A percentile compares a stretch with the other conserved stretches of the same genome.
Conservation (phyloP, 2,888 invertebrate species). For the Emmelina monodactyla region DNA sequence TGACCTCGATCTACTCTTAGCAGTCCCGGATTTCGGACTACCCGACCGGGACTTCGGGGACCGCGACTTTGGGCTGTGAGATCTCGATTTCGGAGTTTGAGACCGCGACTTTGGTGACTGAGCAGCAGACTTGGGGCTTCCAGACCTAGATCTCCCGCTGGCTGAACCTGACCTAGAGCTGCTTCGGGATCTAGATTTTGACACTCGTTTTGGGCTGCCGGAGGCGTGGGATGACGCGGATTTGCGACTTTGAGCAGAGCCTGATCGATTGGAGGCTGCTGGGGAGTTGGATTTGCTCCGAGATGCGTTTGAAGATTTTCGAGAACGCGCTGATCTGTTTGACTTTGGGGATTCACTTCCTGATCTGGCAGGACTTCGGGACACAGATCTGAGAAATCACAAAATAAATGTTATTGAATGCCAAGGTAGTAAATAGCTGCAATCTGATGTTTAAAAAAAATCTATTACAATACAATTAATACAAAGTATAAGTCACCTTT, state of each 20-base stretch:
- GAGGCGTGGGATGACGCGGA: slow-evolving; percentile 55
- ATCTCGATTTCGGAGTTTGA: slow-evolving; percentile 27
- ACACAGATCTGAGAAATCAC: slow-evolving; percentile 44
- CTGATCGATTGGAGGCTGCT: slow-evolving; percentile 42
- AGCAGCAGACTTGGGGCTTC: slow-evolving; percentile 28
- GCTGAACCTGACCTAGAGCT: slow-evolving; percentile 20
- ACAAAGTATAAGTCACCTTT: too few species aligned
- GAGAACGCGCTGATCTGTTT: slow-evolving; percentile 33
- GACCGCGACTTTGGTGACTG: slow-evolving; percentile 31
- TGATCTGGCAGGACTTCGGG: slow-evolving; percentile 44
- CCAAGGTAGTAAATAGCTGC: too few species aligned
- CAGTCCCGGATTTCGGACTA: slow-evolving; percentile 32
- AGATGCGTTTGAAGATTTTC: slow-evolving; percentile 27
- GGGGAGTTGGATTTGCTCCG: slow-evolving; percentile 56
- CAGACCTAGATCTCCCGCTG: slow-evolving; percentile 36
- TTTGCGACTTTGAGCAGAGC: slow-evolving; percentile 49
- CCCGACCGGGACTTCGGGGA: slow-evolving; percentile 38
- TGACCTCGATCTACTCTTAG: slow-evolving; percentile 37
- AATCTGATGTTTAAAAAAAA: too few species aligned
- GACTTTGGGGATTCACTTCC: slow-evolving; percentile 55
- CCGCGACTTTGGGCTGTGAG: slow-evolving; percentile 26
- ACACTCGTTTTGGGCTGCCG: slow-evolving; percentile 38
- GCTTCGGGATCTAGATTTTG: slow-evolving; percentile 42
- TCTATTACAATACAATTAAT: too few species aligned
- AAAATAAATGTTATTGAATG: neutral